A percentile compares a stretch with the other conserved stretches of the same genome.
Evolutionary conservation across 2,113 vertebrate species (phyloP).

Genomic region (Pimephales promelas): DNA sequence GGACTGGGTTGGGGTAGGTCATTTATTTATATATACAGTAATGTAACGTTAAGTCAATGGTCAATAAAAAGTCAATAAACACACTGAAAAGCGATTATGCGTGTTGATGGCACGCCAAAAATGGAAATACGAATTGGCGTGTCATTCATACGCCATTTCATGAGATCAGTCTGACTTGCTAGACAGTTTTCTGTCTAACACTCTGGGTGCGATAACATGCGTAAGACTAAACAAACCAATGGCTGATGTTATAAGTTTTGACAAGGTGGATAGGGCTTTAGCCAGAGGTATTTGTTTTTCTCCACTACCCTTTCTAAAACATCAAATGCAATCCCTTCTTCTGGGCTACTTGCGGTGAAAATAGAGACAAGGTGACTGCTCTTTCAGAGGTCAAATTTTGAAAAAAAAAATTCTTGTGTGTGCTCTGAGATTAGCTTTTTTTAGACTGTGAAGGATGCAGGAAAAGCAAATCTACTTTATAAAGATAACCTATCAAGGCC

Average conservation of each 20-base stretch:
- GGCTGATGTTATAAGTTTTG: constrained; percentile 45
- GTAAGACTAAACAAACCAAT: background rate
- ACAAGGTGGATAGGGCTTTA: constrained; percentile 10
- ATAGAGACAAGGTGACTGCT: background rate
- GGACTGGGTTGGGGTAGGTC: too few relatives aligned
- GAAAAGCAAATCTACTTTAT: background rate
- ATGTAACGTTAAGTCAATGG: too few relatives aligned
- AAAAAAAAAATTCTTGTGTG: too few relatives aligned
- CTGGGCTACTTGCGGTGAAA: background rate
- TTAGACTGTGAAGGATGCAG: background rate
- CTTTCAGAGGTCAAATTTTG: background rate
- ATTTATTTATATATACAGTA: too few relatives aligned
- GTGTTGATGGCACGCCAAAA: too few relatives aligned
- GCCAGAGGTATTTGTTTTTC: background rate
- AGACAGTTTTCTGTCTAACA: background rate
- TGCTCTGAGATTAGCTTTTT: background rate
- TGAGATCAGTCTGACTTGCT: too few relatives aligned
- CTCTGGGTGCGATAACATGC: background rate
- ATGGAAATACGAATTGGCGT: too few relatives aligned
- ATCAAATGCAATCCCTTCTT: constrained; percentile 20
- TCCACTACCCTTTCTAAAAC: background rate
- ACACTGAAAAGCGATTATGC: too few relatives aligned
- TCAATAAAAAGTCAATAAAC: too few relatives aligned
- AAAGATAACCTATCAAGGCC: background rate
- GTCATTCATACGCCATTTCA: too few relatives aligned